Percentiles rank a stretch among this genome's conserved stretches.
phyloP scores from a whole-genome alignment of 2,888 invertebrate species.

The Lepidonotus clava region DNA sequence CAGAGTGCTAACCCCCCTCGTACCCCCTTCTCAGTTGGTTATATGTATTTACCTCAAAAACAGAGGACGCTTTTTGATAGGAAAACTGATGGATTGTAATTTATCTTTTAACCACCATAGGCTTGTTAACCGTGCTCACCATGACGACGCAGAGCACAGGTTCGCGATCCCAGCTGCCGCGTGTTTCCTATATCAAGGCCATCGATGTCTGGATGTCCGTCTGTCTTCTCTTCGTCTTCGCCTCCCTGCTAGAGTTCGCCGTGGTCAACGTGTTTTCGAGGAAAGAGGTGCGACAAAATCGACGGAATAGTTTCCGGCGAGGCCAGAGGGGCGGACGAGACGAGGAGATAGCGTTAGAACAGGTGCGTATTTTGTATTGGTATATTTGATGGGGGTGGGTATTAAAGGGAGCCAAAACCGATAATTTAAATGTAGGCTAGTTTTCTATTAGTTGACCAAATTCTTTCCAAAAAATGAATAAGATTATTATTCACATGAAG shows the following conservation, averaged over 20 bases:
- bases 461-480: too few species aligned
- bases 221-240: conserved; percentile 69
- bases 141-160: conserved; percentile 94
- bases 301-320: conserved; percentile 59
- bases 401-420: too few species aligned
- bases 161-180: conserved; percentile 92
- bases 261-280: conserved; percentile 69
- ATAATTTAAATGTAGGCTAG: too few species aligned
- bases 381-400: too few species aligned
- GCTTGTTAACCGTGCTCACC: conserved; percentile 89
- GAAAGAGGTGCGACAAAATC: conserved; percentile 61
- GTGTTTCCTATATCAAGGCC: conserved; percentile 95
- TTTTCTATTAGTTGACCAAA: too few species aligned
- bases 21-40: too few species aligned
- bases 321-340: conserved; percentile 31
- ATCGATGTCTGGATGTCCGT: conserved; percentile 83
- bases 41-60: too few species aligned
- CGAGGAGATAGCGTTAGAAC: conserved; percentile 63
- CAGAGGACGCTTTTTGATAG: too few species aligned
- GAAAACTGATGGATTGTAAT: too few species aligned
- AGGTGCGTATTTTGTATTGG: too few species aligned
- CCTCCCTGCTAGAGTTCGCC: conserved; percentile 69
- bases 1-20: too few species aligned
- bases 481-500: too few species aligned
- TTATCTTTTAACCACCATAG: conserved; percentile 85